These are phyloP conservation scores for Coleophora flavipennella DNA, from an alignment of 2,888 invertebrate species.

Conservation along the genomic window DNA sequence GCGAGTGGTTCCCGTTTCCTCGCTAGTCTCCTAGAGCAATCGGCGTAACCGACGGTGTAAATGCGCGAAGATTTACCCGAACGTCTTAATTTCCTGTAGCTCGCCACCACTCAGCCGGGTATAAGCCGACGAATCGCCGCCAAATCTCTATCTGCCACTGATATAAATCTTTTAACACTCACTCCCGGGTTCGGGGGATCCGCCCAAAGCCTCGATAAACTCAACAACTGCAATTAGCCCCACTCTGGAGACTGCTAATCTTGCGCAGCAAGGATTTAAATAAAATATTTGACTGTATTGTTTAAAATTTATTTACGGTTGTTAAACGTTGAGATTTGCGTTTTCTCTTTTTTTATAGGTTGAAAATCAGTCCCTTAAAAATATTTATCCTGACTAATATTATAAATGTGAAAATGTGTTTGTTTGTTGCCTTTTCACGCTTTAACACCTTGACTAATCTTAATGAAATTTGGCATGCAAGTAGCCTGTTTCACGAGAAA, in stretches of 20 bases:
- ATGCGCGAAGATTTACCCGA: conserved; percentile 17
- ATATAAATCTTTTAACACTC: conserved; percentile 71
- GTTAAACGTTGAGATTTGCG: not conserved
- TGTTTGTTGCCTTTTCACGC: too few relatives aligned
- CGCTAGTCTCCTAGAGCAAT: too few relatives aligned
- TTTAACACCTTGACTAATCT: too few relatives aligned
- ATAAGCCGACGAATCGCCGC: conserved; percentile 36
- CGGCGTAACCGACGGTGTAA: not conserved
- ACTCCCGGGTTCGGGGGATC: conserved; percentile 52
- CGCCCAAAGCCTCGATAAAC: conserved; percentile 46
- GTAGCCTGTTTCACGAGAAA: too few relatives aligned
- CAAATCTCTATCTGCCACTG: conserved; percentile 40
- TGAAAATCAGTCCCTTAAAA: too few relatives aligned
- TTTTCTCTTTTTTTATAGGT: too few relatives aligned
- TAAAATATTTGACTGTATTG: conserved; percentile 22
- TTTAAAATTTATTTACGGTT: too few relatives aligned
- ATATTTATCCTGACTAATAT: too few relatives aligned
- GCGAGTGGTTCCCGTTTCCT: conserved; percentile 11
- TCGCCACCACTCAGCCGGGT: conserved; percentile 23
- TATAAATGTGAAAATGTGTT: too few relatives aligned
- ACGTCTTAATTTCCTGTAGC: conserved; percentile 58
- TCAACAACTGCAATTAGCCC: conserved; percentile 65
- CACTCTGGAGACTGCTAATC: conserved; percentile 41
- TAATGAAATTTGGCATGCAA: too few relatives aligned
- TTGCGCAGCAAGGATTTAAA: conserved; percentile 34